Base-by-base conservation (phyloP, 2,113 vertebrate species). In the Hippocampus mohnikei region DNA sequence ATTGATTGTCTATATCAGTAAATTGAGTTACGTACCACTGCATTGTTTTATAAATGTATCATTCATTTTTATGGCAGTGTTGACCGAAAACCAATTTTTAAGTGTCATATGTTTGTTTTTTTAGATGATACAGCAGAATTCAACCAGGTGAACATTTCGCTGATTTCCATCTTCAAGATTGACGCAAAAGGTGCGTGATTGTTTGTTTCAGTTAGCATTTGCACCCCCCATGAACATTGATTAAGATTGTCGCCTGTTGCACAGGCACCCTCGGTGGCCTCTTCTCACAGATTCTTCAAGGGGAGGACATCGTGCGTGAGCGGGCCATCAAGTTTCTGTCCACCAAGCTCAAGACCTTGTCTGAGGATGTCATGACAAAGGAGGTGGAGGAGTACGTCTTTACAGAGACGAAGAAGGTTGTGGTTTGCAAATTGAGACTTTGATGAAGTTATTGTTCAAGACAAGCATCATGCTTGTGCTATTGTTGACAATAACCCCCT, bases 151-250 rank as follows among this genome's bases (percentile, higher is more conserved):
- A 99, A 94, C 82, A 94, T 91, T 50, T 93, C 97, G 21, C 91
- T 99, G 55, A 86, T 99, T 69, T 96, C 95, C 78, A 98, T 98
- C 90, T 99, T 99, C 92, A 99, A 99, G 91, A 95, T 98, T 79
- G 96, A 99, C 80, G 95, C 97, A 60, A 98, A 95, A 91, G 97
- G 97, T 99, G 72, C 72, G 75, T 55, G 42, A 1, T 16, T 67
- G 65, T 50, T 20, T 33, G 1, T 29, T 60, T 60, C 15, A 60
- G 25, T 33, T 3, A 2, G 15, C 2, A 8, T 60, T 60, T 60
- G 27, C 15, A 18, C 25, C 3, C 13, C 16, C 27, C 1, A 3
- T 25, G 15, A 16, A 33, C 27, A 16, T 60, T 60, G 7, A 60
- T 60, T 33, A 18, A 18, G 58, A 6, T 37, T 56, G 27, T 8